Conservation (phyloP, 2,113 vertebrate species). For the Neodontobutis hainanensis region DNA sequence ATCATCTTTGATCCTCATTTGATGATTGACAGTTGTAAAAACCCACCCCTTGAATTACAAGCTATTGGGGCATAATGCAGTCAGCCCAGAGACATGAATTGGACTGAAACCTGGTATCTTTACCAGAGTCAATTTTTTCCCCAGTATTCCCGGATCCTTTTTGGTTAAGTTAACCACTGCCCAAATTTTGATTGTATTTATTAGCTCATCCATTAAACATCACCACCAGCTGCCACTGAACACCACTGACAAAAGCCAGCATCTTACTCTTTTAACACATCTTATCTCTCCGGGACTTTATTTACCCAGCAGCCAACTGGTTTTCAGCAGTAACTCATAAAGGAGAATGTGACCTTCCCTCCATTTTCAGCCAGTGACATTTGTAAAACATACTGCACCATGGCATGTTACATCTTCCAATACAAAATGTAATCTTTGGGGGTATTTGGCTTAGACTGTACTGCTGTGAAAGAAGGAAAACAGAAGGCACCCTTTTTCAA, state of each 20-base stretch:
- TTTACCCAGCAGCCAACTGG: conserved; percentile 46
- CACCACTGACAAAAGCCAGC: neutral
- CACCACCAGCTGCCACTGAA: conserved; percentile 15
- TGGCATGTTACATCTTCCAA: neutral
- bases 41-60: too few species aligned
- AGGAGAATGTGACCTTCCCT: conserved; percentile 50
- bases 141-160: too few species aligned
- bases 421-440: neutral
- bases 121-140: too few species aligned
- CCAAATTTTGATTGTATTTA: too few species aligned
- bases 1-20: too few species aligned
- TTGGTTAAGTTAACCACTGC: too few species aligned
- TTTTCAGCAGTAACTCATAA: conserved; percentile 22
- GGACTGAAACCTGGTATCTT: too few species aligned
- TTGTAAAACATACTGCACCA: neutral
- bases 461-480: neutral
- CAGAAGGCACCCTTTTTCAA: neutral
- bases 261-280: conserved; percentile 40
- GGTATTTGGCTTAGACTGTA: neutral
- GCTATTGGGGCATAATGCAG: too few species aligned
- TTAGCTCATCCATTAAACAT: too few species aligned
- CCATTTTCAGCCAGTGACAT: neutral
- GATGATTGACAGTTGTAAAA: too few species aligned
- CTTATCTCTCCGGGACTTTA: conserved; percentile 42
- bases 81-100: too few species aligned